A percentile compares a stretch with the other conserved stretches of the same genome.
Conservation (phyloP, 53 echinoderm and acorn worm species). For the Arbacia lixula region DNA sequence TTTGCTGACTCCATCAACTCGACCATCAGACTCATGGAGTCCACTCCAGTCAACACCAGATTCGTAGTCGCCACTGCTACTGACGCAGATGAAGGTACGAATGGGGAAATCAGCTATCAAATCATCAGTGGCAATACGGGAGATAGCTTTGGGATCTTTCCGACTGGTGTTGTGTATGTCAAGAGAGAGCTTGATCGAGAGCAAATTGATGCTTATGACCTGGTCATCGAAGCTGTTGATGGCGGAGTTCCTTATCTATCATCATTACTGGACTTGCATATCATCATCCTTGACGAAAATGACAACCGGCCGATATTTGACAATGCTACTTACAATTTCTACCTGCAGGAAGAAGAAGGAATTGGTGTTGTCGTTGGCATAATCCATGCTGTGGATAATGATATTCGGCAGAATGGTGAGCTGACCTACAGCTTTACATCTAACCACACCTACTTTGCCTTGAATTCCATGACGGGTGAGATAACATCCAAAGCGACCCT, state of each 20-base stretch:
- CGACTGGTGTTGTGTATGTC: conserved; percentile 88
- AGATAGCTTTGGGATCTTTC: conserved; percentile 91
- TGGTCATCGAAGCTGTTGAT: conserved; percentile 78
- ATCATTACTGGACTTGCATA: conserved; percentile 52
- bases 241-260: conserved; percentile 78
- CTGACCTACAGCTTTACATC: conserved; percentile 68
- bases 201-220: conserved; percentile 60
- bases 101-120: conserved; percentile 78
- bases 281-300: conserved; percentile 84
- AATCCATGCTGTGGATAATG: conserved; percentile 74
- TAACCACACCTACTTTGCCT: conserved; percentile 76
- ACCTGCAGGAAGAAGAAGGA: conserved; percentile 68
- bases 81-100: conserved; percentile 86
- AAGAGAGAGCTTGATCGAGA: conserved; percentile 83
- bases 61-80: conserved; percentile 72
- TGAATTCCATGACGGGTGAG: conserved; percentile 70
- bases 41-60: conserved; percentile 64
- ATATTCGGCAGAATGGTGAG: conserved; percentile 78
- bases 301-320: conserved; percentile 90
- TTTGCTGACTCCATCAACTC: conserved; percentile 61
- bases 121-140: conserved; percentile 76
- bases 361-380: conserved; percentile 65
- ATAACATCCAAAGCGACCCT: conserved; percentile 74
- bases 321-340: conserved; percentile 83
- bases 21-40: conserved; percentile 26